These are phyloP conservation scores for Cataglyphis albicans DNA, from an alignment of 2,888 invertebrate genomes.

Conservation along the genomic window DNA sequence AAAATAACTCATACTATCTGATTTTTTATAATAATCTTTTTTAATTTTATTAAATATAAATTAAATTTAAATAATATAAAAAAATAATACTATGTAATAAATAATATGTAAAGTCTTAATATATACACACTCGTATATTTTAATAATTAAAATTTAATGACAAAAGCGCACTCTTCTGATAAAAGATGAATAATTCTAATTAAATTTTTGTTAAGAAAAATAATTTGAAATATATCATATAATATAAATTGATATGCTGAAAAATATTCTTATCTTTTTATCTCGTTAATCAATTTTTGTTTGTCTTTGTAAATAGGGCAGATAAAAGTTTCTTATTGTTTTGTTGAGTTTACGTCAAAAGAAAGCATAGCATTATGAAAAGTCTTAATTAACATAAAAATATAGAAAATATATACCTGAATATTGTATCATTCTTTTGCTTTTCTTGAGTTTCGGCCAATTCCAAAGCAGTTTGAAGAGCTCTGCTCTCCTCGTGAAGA, in stretches of 20 bases:
- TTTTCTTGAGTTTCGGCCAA: conserved; percentile 87
- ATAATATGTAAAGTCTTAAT: background rate
- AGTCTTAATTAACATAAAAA: background rate
- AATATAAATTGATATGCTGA: background rate
- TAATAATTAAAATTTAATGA: background rate
- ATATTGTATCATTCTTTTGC: conserved; percentile 87
- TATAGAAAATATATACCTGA: conserved; percentile 86
- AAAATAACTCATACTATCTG: background rate
- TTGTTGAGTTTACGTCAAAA: background rate
- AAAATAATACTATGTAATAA: too few species aligned
- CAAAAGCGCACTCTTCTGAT: background rate
- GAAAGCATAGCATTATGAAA: background rate
- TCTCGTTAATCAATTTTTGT: background rate
- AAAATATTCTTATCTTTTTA: background rate
- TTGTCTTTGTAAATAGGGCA: background rate
- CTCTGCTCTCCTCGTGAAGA: conserved; percentile 93
- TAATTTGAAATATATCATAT: background rate
- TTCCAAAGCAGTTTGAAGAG: conserved; percentile 92
- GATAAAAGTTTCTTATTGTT: background rate
- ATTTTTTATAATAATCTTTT: background rate
- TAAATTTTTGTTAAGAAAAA: background rate
- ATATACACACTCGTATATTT: background rate
- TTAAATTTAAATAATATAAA: background rate
- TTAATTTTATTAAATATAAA: background rate
- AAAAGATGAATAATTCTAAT: background rate